Evolutionary conservation across 2,113 vertebrate genomes (phyloP).

Genomic region (Otus sunia): DNA sequence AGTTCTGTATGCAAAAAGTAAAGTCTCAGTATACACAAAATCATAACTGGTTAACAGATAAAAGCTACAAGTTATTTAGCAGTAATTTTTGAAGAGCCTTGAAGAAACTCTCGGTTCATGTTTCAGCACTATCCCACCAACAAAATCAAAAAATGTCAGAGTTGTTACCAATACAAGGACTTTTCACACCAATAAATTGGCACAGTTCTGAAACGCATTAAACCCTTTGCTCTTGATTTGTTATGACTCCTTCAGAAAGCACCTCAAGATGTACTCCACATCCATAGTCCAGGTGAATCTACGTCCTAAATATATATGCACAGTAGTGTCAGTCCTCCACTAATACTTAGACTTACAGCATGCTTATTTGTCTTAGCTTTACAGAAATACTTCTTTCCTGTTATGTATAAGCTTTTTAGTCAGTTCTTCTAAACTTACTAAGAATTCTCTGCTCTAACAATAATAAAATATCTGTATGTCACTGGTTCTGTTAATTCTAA

Average conservation of each 20-base stretch:
- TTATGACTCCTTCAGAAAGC: conserved; percentile 54
- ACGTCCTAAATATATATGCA: conserved; percentile 21
- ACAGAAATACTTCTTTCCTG: conserved; percentile 70
- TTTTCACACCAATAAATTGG: not conserved
- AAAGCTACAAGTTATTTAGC: not conserved
- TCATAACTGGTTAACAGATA: not conserved
- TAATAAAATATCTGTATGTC: conserved; percentile 82
- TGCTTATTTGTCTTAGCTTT: conserved; percentile 69
- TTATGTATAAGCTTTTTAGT: conserved; percentile 68
- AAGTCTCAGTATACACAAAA: not conserved
- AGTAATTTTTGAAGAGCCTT: not conserved
- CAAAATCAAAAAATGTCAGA: conserved; percentile 64
- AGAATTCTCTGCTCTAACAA: conserved; percentile 84
- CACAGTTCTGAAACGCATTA: not conserved
- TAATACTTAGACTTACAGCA: conserved; percentile 78
- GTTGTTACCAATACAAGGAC: conserved; percentile 43
- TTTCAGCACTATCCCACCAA: not conserved
- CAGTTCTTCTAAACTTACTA: conserved; percentile 78
- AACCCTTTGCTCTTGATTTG: not conserved
- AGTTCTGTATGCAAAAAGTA: not conserved
- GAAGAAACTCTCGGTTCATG: not conserved
- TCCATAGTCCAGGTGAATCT: conserved; percentile 23
- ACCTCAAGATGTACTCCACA: conserved; percentile 71
- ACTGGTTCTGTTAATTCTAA: conserved; percentile 97
- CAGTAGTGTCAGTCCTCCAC: conserved; percentile 59